phyloP scores from a whole-genome alignment of 2,888 invertebrate species.

The Hydraecia micacea region DNA sequence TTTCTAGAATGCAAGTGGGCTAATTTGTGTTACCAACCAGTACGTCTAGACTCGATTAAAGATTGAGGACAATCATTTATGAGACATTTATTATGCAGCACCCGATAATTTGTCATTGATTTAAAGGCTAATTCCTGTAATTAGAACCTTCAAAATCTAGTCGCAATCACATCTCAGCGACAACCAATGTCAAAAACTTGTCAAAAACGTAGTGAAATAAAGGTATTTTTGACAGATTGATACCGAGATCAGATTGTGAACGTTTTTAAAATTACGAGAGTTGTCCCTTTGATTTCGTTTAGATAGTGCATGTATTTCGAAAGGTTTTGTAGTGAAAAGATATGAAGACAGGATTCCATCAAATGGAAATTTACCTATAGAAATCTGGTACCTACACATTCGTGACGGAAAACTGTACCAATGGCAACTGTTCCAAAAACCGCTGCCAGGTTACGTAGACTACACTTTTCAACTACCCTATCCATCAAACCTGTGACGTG shows the following conservation, averaged over 20 bases:
- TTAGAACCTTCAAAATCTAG: not conserved
- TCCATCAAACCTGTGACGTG: constrained; percentile 51
- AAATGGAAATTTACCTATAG: too few species aligned
- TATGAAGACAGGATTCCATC: too few species aligned
- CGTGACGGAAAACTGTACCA: not conserved
- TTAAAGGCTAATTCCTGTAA: not conserved
- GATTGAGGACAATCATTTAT: constrained; percentile 5
- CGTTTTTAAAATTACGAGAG: not conserved
- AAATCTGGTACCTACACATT: not conserved
- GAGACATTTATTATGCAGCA: not conserved
- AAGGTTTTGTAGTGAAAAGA: too few species aligned
- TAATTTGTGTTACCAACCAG: constrained; percentile 33
- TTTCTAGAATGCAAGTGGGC: constrained; percentile 40
- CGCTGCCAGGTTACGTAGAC: constrained; percentile 25
- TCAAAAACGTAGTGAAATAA: not conserved
- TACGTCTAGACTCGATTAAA: constrained; percentile 1
- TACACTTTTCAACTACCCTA: constrained; percentile 24
- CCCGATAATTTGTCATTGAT: not conserved
- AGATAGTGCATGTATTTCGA: too few species aligned
- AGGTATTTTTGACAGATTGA: not conserved
- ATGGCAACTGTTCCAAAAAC: constrained; percentile 23
- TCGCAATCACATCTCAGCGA: not conserved
- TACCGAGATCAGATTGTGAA: not conserved
- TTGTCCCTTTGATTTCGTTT: not conserved
- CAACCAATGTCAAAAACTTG: not conserved